Percentiles rank a stretch among this genome's conserved stretches.
These are phyloP conservation scores for Nebria salina DNA, from an alignment of 2,888 invertebrate species.

Conservation along the genomic window DNA sequence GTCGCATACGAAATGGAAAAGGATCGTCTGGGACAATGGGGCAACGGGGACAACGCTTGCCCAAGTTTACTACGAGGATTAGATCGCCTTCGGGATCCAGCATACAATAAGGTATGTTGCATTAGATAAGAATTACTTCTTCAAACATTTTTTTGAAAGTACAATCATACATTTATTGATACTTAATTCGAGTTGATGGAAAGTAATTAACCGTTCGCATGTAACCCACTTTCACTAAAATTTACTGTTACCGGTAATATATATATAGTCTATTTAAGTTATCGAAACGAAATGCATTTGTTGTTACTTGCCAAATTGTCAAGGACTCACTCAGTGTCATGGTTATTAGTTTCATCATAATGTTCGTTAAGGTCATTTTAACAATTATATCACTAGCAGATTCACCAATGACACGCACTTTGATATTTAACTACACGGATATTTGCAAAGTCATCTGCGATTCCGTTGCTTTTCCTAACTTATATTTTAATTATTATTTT, in stretches of 20 bases:
- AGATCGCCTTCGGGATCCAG: slow-evolving; percentile 74
- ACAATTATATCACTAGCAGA: slow-evolving; percentile 7
- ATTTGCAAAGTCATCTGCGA: slow-evolving; percentile 33
- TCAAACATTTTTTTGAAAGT: background rate
- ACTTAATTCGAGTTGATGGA: background rate
- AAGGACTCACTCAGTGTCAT: slow-evolving; percentile 22
- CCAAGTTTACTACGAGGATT: slow-evolving; percentile 70
- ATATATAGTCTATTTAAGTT: background rate
- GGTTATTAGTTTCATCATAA: background rate
- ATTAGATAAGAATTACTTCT: slow-evolving; percentile 22
- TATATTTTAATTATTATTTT: too few relatives aligned
- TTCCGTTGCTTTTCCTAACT: too few relatives aligned
- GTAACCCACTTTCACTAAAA: slow-evolving; percentile 37
- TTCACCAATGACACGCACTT: slow-evolving; percentile 32
- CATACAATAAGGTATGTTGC: slow-evolving; percentile 73
- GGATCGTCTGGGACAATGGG: slow-evolving; percentile 73
- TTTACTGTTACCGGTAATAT: slow-evolving; percentile 14
- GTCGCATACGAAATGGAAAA: slow-evolving; percentile 62
- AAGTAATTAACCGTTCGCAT: slow-evolving; percentile 16
- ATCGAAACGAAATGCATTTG: slow-evolving; percentile 18
- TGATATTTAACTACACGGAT: slow-evolving; percentile 8
- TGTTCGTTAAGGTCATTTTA: slow-evolving; percentile 25
- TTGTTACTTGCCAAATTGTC: slow-evolving; percentile 28
- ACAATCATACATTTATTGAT: background rate
- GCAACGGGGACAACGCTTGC: slow-evolving; percentile 66